phyloP scores from a whole-genome alignment of 2,797 vertebrate species.

The Acropternis orthonyx region DNA sequence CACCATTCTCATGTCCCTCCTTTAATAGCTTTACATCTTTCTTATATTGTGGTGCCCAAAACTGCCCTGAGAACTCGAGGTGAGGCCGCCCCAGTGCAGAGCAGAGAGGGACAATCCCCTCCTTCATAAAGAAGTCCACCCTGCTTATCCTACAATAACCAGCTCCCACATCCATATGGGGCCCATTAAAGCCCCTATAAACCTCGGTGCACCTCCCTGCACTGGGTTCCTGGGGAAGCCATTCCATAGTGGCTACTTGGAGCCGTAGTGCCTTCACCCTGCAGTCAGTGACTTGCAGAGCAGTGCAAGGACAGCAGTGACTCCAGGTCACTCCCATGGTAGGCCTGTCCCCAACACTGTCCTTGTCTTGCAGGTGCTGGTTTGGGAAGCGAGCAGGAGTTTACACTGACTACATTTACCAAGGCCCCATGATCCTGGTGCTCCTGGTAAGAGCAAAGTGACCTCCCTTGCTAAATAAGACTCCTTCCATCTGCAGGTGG shows the following conservation, averaged over 20 bases:
- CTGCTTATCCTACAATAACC: not conserved
- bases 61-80: not conserved
- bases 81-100: not conserved
- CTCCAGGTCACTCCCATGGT: not conserved
- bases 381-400: conserved; percentile 90
- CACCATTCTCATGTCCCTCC: not conserved
- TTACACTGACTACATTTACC: conserved; percentile 95
- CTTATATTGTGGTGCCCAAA: not conserved
- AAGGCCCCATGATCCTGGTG: conserved; percentile 94
- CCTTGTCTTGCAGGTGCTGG: conserved; percentile 86
- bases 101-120: not conserved
- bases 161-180: not conserved
- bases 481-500: not conserved
- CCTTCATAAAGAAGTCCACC: not conserved
- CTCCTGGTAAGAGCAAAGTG: conserved; percentile 83
- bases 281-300: not conserved
- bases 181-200: not conserved
- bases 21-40: not conserved
- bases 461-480: not conserved
- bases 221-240: rapidly evolving
- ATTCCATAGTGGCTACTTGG: not conserved
- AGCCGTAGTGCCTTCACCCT: not conserved
- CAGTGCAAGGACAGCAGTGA: not conserved
- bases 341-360: not conserved
- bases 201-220: rapidly evolving